Percentiles rank a stretch among this genome's conserved stretches.
Conservation (phyloP, 2,797 vertebrate species). For the Myripristis murdjan region DNA sequence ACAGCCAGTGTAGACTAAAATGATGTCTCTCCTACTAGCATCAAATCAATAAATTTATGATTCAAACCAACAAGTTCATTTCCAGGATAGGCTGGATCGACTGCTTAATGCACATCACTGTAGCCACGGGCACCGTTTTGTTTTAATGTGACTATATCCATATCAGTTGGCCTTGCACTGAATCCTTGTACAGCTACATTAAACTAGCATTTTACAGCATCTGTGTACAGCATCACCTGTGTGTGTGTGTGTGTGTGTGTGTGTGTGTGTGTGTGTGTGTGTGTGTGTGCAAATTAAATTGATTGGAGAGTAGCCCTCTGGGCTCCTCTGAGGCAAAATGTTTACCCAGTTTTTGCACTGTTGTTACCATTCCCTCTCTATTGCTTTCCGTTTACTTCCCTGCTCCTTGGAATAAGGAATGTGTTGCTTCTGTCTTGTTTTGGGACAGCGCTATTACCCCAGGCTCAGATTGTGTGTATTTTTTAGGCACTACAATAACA, state of each 20-base stretch:
- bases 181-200: background rate
- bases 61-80: background rate
- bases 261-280: too few species aligned
- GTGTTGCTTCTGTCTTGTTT: background rate
- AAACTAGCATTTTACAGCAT: background rate
- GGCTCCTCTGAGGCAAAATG: too few species aligned
- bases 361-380: background rate
- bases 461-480: background rate
- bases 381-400: background rate
- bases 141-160: too few species aligned
- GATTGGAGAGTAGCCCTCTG: background rate
- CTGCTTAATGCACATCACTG: too few species aligned
- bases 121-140: too few species aligned
- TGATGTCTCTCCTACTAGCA: background rate
- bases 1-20: background rate
- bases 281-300: background rate
- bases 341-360: background rate
- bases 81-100: background rate
- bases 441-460: background rate
- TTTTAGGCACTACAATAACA: background rate
- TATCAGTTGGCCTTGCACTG: too few species aligned
- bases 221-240: background rate
- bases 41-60: background rate
- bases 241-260: background rate
- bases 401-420: background rate